phyloP scores from a whole-genome alignment of 2,888 invertebrate genomes.

The Ferdinandea cuprea region DNA sequence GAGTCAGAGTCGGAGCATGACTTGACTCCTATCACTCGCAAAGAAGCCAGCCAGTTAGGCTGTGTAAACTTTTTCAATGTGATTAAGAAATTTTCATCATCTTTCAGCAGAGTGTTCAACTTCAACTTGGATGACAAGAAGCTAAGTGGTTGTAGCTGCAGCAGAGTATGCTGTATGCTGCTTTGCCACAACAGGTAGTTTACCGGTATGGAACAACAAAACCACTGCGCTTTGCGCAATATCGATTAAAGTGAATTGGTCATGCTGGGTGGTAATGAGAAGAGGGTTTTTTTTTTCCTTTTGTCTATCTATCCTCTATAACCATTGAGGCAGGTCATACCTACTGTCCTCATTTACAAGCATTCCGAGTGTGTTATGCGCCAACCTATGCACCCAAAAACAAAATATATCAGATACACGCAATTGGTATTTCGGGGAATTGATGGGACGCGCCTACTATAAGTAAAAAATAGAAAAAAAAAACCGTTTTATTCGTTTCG shows the following conservation, averaged over 20 bases:
- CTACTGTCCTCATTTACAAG: constrained; percentile 12
- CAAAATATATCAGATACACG: constrained; percentile 42
- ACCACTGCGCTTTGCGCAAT: constrained; percentile 54
- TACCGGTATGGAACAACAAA: constrained; percentile 25
- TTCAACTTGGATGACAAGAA: constrained; percentile 19
- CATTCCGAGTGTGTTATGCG: constrained; percentile 23
- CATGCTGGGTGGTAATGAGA: constrained; percentile 69
- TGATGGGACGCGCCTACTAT: constrained; percentile 53
- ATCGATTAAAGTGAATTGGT: constrained; percentile 62
- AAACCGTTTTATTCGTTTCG: neutral
- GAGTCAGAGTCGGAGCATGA: constrained; percentile 8
- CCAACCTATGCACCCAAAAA: constrained; percentile 41
- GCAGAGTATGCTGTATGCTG: neutral
- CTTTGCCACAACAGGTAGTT: constrained; percentile 47
- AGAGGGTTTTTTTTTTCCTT: constrained; percentile 8
- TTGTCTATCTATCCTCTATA: no score
- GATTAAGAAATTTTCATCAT: constrained; percentile 38
- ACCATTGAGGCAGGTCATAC: constrained; percentile 12
- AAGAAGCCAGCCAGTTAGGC: neutral
- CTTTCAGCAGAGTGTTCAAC: constrained; percentile 1
- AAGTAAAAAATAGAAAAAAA: neutral
- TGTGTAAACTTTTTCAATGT: neutral
- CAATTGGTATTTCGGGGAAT: constrained; percentile 54
- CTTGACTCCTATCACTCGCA: constrained; percentile 32
- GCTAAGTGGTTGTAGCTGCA: constrained; percentile 10